phyloP scores from a whole-genome alignment of 1,140 invertebrate genomes.

The Chymomyza costata region DNA sequence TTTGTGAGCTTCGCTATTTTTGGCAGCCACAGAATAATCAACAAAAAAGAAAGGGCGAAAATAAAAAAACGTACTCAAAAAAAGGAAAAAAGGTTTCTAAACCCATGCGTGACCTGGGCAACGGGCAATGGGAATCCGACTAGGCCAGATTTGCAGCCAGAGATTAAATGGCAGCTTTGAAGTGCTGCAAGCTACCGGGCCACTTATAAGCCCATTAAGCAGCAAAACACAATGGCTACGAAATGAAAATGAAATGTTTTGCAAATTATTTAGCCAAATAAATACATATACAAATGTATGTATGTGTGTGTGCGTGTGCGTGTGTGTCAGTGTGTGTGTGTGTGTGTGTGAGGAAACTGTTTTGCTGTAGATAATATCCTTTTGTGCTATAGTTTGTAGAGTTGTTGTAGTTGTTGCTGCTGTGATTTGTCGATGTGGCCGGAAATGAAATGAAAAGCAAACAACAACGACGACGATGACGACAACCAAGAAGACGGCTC shows the following conservation, averaged over 20 bases:
- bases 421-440: conserved; percentile 70
- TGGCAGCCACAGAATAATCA: no score
- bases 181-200: conserved; percentile 7
- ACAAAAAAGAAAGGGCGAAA: no score
- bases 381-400: no score
- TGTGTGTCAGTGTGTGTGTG: conserved; percentile 1
- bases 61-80: no score
- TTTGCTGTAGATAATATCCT: conserved; percentile 67
- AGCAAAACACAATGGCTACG: conserved; percentile 37
- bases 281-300: no score
- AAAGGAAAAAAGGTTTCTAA: no score
- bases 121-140: no score
- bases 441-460: conserved; percentile 72
- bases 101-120: conserved; percentile 22
- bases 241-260: conserved; percentile 48
- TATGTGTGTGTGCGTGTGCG: conserved; percentile 12
- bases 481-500: no score
- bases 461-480: conserved; percentile 32
- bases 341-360: conserved; percentile 29
- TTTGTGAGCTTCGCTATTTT: no score
- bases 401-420: conserved; percentile 21
- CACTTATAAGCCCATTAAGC: conserved; percentile 60
- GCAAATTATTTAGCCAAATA: conserved; percentile 69
- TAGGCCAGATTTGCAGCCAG: conserved; percentile 7
- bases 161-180: conserved; percentile 40